Evolutionary conservation across 2,113 vertebrate genomes (phyloP).

Genomic region (Ceyx margarethae): DNA sequence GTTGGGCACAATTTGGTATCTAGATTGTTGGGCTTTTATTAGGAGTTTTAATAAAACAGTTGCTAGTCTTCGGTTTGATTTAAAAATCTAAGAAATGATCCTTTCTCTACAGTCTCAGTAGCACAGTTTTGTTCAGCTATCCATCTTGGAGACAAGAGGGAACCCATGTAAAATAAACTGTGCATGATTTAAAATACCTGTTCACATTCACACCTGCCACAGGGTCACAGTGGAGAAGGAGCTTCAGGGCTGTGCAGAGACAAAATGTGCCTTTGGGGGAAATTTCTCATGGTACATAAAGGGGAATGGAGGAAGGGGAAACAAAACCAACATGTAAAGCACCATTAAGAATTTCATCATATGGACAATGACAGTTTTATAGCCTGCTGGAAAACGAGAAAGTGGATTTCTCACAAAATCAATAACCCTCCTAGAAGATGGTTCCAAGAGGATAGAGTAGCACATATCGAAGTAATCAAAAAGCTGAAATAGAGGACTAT

Average conservation of each 20-base stretch:
- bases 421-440: conserved; percentile 9
- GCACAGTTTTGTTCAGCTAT: not conserved
- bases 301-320: not conserved
- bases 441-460: not conserved
- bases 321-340: not conserved
- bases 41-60: not conserved
- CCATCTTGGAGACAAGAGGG: not conserved
- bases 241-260: not conserved
- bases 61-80: not conserved
- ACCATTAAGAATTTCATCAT: not conserved
- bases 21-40: not conserved
- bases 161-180: not conserved
- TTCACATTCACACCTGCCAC: not conserved
- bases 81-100: not conserved
- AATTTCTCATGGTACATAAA: not conserved
- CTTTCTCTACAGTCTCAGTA: not conserved
- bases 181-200: not conserved
- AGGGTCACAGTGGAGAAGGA: not conserved
- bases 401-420: conserved; percentile 53
- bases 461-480: conserved; percentile 18
- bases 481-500: conserved; percentile 26
- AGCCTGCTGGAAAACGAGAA: conserved; percentile 37
- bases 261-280: not conserved
- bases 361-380: conserved; percentile 40
- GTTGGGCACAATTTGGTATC: not conserved